Conservation (phyloP, 2,888 invertebrate species). For the Temnothorax unifasciatus region DNA sequence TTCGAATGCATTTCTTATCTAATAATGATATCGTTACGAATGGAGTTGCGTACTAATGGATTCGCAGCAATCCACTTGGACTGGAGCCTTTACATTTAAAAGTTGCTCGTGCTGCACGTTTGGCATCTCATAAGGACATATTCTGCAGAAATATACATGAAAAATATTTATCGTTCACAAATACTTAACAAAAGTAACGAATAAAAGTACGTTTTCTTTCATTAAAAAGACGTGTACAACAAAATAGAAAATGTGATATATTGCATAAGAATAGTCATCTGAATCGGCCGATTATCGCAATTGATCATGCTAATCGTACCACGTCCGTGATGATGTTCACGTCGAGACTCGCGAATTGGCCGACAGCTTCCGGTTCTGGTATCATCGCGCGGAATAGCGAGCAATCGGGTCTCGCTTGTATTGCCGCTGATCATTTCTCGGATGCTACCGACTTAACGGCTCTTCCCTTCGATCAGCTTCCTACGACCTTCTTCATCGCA, state of each 20-base stretch:
- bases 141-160: background rate
- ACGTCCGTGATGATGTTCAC: constrained; percentile 55
- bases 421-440: constrained; percentile 69
- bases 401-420: constrained; percentile 62
- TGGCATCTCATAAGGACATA: background rate
- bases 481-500: constrained; percentile 68
- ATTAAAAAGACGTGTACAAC: background rate
- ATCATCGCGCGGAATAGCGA: constrained; percentile 60
- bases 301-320: background rate
- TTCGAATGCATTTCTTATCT: constrained; percentile 29
- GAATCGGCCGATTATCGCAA: constrained; percentile 80
- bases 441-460: constrained; percentile 73
- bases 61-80: background rate
- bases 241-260: background rate
- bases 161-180: background rate
- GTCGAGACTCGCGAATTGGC: constrained; percentile 59
- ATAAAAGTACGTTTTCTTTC: background rate
- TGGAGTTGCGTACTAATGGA: constrained; percentile 22
- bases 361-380: constrained; percentile 69
- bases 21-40: constrained; percentile 11
- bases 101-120: background rate
- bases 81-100: background rate
- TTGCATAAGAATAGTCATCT: constrained; percentile 76
- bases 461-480: constrained; percentile 70
- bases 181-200: background rate